phyloP scores from a whole-genome alignment of 23 tunicate species.

The Styela plicata region DNA sequence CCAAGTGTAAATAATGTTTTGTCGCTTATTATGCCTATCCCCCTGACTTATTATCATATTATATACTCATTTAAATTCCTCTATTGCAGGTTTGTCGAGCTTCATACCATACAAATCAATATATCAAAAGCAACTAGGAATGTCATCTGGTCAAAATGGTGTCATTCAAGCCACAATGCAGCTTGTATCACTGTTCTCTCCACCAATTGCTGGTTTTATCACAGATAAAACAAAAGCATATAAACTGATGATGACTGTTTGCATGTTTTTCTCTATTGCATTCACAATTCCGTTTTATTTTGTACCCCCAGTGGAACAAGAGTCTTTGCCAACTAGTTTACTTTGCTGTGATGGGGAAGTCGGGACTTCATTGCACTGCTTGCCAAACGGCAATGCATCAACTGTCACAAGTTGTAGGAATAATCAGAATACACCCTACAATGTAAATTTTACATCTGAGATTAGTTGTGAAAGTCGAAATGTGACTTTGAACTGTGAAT shows the following conservation, averaged over 20 bases:
- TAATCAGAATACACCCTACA: not conserved
- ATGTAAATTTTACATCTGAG: not conserved
- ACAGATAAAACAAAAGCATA: slow-evolving; percentile 53
- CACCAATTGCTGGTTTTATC: slow-evolving; percentile 36
- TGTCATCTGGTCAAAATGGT: slow-evolving; percentile 77
- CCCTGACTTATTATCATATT: not conserved
- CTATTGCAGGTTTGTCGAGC: slow-evolving; percentile 55
- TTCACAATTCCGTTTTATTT: slow-evolving; percentile 70
- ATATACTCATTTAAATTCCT: not conserved
- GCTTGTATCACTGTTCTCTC: slow-evolving; percentile 29
- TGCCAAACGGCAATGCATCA: not conserved
- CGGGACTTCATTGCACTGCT: not conserved
- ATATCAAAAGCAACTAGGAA: slow-evolving; percentile 69
- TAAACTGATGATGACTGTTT: slow-evolving; percentile 32
- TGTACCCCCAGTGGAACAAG: slow-evolving; percentile 27
- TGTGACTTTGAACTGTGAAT: slow-evolving; percentile 5
- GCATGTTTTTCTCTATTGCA: slow-evolving; percentile 42
- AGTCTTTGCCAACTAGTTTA: not conserved
- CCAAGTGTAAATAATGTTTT: too few relatives aligned
- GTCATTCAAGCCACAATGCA: slow-evolving; percentile 62
- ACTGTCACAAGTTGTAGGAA: not conserved
- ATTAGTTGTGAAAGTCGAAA: not conserved
- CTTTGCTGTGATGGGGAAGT: not conserved
- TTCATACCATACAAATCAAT: slow-evolving; percentile 81
- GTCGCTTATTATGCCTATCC: too few relatives aligned